Evolutionary conservation across 2,888 invertebrate genomes (phyloP), one percentile per base, ranked within the genome.

Genomic region (Griposia aprilina): DNA sequence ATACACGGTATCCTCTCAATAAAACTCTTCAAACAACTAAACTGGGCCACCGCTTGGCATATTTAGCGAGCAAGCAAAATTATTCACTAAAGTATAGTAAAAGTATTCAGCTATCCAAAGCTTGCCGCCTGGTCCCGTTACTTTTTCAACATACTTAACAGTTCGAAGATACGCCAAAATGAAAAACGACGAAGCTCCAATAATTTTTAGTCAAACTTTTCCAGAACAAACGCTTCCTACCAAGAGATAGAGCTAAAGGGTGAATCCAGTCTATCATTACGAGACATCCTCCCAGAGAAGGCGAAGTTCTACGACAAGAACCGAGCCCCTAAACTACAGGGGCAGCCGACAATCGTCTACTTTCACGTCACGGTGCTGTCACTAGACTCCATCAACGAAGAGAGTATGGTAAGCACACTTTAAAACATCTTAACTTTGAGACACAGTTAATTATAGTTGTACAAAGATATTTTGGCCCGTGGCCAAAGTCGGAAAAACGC

Each of bases 331-430:
- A 99, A 99, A 94, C 97, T 98, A 74, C 97, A 98, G 90, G 98
- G 98, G 1, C 98, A 98, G 93, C 98, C 99, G 6, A 99, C 99
- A 1, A 97, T 98, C 67, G 99, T 99, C 60, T 98, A 99, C 93
- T 99, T 99, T 92, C 99, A 99, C 92, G 99, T 99, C 71, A 99
- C 99, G 15, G 99, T 99, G 2, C 96, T 99, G 81, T 99, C 99
- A 69, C 96, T 99, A 88, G 99, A 99, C 96, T 99, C 99, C n/a
- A 99, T 99, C 86, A 99, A 99, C 92, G 99, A 99, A 94, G 99
- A 99, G 94, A 99, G 99, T 65, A 99, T 99, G 99, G 98, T 98
- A 94, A 94, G 96, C 89, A 59, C 4, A 17, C 11, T 13, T 45
- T 2, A 30, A 30, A 30, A 7, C 5, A 15, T 26, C 4, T 26